Evolutionary conservation across 2,888 invertebrate genomes (phyloP), one percentile per base, ranked within the genome.

Genomic region (Microctonus brassicae): DNA sequence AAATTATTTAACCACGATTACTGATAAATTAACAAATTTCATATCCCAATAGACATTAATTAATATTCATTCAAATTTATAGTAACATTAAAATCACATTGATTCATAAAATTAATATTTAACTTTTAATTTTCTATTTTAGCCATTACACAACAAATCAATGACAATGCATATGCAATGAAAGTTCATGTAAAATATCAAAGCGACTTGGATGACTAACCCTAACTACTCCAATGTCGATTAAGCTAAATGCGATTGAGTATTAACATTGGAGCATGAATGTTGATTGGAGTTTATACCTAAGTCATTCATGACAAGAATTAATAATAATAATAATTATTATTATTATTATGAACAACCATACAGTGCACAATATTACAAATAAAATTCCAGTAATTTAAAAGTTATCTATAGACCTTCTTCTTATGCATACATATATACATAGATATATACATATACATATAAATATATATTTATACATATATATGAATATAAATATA

Each of bases 331-430:
- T n/a, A n/a, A n/a, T n/a, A n/a, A n/a, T n/a, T n/a, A n/a, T n/a
- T n/a, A n/a, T n/a, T n/a, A 13, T 55, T 26, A 24, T 26, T 24
- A 55, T 55, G 13, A 6, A 26, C 55, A 11, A 6, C 55, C 26
- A 55, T 55, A 26, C 11, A 55, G 26, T 24, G 1, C 10, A 13
- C 0, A 55, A 55, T n/a, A 24, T 67, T 5, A 57, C 72, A 10
- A 36, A 68, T 34, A 29, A 71, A 77, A 77, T 81, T 81, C 79
- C 75, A 73, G 76, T 74, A 76, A 79, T 79, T 82, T 81, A 75
- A 58, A 57, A 76, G 79, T 78, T 80, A 84, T 80, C 80, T 82
- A 83, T 81, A 83, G 79, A 75, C 64, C 61, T 24, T 33, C 65
- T 22, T 22, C 62, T 74, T 13, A 42, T 5, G n/a, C n/a, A 42